phyloP scores from a whole-genome alignment of 2,113 vertebrate species.

The Tonatia bakeri region DNA sequence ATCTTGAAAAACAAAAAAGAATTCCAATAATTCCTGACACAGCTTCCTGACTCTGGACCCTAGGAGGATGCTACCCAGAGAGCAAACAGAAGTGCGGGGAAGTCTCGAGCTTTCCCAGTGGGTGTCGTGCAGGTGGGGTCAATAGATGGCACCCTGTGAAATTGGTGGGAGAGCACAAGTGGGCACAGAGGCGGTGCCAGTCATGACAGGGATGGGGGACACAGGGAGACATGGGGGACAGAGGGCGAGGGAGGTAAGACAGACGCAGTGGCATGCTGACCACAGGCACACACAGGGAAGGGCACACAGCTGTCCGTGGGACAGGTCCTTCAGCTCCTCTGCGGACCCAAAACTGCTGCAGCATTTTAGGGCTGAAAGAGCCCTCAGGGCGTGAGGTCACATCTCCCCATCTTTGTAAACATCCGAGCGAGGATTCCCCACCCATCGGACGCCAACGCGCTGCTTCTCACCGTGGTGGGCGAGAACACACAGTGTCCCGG shows the following conservation, averaged over 20 bases:
- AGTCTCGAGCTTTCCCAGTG: not conserved
- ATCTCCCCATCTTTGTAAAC: not conserved
- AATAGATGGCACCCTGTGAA: rapidly evolving
- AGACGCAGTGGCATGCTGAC: rapidly evolving
- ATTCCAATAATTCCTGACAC: not conserved
- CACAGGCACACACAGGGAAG: too few species aligned
- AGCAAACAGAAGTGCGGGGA: not conserved
- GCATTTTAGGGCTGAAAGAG: not conserved
- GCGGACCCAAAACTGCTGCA: too few species aligned
- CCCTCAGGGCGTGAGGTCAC: not conserved
- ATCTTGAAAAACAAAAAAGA: too few species aligned
- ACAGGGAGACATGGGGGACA: too few species aligned
- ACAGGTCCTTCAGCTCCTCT: too few species aligned
- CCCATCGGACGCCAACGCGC: too few species aligned
- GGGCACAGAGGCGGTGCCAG: not conserved
- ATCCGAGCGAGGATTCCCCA: not conserved
- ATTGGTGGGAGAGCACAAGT: too few species aligned
- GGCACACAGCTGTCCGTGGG: too few species aligned
- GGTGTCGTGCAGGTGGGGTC: too few species aligned
- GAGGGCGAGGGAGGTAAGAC: too few species aligned
- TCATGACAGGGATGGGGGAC: too few species aligned
- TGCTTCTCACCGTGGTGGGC: not conserved
- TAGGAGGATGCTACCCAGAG: not conserved
- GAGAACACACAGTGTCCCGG: too few species aligned
- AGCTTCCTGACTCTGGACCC: not conserved